Percentiles rank a stretch among this genome's conserved stretches.
Evolutionary conservation across 1,140 invertebrate species (phyloP).

Genomic region (Drosophila guanche): DNA sequence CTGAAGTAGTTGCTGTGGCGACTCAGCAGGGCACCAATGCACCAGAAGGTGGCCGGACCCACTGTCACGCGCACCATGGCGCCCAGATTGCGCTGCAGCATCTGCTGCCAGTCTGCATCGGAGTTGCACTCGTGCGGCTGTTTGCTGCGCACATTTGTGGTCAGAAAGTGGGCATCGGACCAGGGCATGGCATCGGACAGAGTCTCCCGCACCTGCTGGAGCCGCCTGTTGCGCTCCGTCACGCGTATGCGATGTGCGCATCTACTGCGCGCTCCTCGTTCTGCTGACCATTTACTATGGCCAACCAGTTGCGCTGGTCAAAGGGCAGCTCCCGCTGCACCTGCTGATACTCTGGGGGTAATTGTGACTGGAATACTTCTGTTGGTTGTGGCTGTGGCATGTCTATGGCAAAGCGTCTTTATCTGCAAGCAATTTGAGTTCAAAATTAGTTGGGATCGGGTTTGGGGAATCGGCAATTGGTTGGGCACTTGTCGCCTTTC

Average conservation of each 20-base stretch:
- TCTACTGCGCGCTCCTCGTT: no score
- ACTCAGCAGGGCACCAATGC: background rate
- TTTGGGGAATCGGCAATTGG: no score
- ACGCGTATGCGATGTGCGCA: no score
- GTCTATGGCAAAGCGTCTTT: no score
- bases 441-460: no score
- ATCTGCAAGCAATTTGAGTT: no score
- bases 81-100: background rate
- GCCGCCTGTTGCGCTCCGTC: background rate
- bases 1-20: background rate
- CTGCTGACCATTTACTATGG: no score
- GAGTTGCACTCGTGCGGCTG: background rate
- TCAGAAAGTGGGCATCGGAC: background rate
- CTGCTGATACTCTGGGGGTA: no score
- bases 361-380: no score
- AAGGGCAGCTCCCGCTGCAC: no score
- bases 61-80: background rate
- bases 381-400: no score
- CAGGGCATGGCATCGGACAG: background rate
- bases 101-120: background rate
- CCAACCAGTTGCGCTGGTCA: no score
- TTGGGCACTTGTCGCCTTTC: background rate
- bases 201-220: background rate
- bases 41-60: slow-evolving; percentile 8
- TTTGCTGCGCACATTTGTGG: background rate